Percentiles rank a stretch among this genome's conserved stretches.
Conservation (phyloP, 2,888 invertebrate genomes). For the Troides helena region DNA sequence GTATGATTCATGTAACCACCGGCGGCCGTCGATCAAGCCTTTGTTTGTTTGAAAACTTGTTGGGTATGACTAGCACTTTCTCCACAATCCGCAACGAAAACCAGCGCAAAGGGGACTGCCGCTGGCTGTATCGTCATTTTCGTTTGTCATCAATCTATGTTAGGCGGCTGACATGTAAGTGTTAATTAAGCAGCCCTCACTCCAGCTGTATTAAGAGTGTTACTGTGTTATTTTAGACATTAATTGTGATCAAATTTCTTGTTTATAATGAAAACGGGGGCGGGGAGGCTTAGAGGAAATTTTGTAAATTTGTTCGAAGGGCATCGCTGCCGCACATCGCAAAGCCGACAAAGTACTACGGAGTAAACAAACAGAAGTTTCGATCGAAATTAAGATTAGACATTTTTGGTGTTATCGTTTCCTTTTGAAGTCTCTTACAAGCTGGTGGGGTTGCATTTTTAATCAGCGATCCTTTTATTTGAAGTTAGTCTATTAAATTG, state of each 20-base stretch:
- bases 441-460: constrained; percentile 44
- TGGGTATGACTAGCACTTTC: constrained; percentile 72
- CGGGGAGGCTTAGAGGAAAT: constrained; percentile 48
- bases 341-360: constrained; percentile 54
- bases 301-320: constrained; percentile 65
- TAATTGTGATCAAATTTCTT: constrained; percentile 80
- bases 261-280: constrained; percentile 65
- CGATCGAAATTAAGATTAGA: constrained; percentile 68
- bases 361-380: constrained; percentile 69
- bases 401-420: constrained; percentile 64
- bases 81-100: constrained; percentile 51
- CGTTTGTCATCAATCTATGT: constrained; percentile 80
- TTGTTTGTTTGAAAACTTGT: constrained; percentile 66
- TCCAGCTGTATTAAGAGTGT: constrained; percentile 79
- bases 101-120: constrained; percentile 62
- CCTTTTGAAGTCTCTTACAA: constrained; percentile 51
- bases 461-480: constrained; percentile 17
- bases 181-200: constrained; percentile 80
- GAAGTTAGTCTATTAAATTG: constrained; percentile 5
- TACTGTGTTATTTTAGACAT: constrained; percentile 79
- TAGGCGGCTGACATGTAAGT: constrained; percentile 78
- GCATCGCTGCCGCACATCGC: constrained; percentile 56
- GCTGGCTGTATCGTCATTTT: constrained; percentile 74
- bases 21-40: constrained; percentile 56
- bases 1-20: constrained; percentile 60